Conservation (phyloP, 92 coral and sea anemone genomes). For the Palythoa caribaeorum region DNA sequence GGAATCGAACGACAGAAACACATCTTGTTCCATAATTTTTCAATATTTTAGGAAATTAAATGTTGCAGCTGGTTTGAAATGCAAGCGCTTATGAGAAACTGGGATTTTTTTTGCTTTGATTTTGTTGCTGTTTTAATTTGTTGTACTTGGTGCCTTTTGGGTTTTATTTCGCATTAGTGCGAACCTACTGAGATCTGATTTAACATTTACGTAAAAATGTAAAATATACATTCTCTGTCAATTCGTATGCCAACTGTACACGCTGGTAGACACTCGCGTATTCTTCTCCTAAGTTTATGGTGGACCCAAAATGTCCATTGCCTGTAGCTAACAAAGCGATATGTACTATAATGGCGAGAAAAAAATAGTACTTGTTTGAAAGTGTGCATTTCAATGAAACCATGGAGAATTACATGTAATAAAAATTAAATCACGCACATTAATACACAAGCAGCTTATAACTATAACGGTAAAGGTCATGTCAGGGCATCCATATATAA, state of each 20-base stretch:
- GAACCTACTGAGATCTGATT: not conserved
- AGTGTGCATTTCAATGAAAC: not conserved
- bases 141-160: not conserved
- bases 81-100: not conserved
- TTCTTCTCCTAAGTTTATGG: conserved; percentile 5
- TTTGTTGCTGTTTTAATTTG: not conserved
- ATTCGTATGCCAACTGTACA: conserved; percentile 16
- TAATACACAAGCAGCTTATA: not conserved
- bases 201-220: not conserved
- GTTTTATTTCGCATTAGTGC: not conserved
- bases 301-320: conserved; percentile 3
- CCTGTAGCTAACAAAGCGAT: not conserved
- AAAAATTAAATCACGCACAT: not conserved
- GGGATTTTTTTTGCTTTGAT: not conserved
- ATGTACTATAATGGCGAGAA: conserved; percentile 13
- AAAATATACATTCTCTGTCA: not conserved
- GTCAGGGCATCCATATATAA: not conserved
- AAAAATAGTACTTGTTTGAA: not conserved
- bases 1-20: not conserved
- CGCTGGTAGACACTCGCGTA: conserved; percentile 8
- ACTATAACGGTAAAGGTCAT: not conserved
- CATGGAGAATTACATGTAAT: not conserved
- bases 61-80: not conserved
- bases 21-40: not conserved
- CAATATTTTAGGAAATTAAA: not conserved